phyloP scores from a whole-genome alignment of 1,140 invertebrate species.

The Drosophila grimshawi region DNA sequence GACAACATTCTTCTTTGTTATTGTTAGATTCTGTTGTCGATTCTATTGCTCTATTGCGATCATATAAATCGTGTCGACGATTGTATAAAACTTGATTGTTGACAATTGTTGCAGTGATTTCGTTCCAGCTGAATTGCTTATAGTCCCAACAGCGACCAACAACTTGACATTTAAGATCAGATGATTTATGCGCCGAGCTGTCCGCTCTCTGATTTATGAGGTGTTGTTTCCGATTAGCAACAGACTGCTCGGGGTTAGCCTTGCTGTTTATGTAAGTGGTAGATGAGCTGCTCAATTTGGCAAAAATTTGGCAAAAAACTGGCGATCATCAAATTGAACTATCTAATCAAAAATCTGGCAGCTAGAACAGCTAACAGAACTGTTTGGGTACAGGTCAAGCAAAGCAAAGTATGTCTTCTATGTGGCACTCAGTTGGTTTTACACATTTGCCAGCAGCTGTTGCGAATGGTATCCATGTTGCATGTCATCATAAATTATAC shows the following conservation, averaged over 20 bases:
- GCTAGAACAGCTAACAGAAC: too few species aligned
- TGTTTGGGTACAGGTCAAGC: neutral
- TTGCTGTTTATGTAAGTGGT: conserved; percentile 23
- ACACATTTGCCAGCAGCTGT: conserved; percentile 20
- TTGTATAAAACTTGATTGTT: conserved; percentile 56
- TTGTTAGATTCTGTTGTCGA: too few species aligned
- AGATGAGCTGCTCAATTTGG: conserved; percentile 17
- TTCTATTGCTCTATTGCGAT: conserved; percentile 21
- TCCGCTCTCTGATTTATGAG: conserved; percentile 60
- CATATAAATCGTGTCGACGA: conserved; percentile 48
- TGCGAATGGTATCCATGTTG: conserved; percentile 12
- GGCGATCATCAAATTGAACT: too few species aligned
- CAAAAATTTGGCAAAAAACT: neutral
- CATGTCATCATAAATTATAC: conserved; percentile 64
- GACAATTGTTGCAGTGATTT: conserved; percentile 65
- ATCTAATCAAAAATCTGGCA: too few species aligned
- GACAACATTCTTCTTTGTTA: too few species aligned
- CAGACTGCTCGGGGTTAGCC: conserved; percentile 36
- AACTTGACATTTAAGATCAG: conserved; percentile 69
- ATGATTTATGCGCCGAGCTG: conserved; percentile 62
- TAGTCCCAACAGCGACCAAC: conserved; percentile 44
- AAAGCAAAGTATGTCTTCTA: neutral
- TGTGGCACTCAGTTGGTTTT: neutral
- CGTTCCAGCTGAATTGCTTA: conserved; percentile 54
- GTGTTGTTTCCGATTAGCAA: conserved; percentile 70